Base-by-base conservation (phyloP, 2,888 invertebrate genomes). In the Rhaphigaster nebulosa region DNA sequence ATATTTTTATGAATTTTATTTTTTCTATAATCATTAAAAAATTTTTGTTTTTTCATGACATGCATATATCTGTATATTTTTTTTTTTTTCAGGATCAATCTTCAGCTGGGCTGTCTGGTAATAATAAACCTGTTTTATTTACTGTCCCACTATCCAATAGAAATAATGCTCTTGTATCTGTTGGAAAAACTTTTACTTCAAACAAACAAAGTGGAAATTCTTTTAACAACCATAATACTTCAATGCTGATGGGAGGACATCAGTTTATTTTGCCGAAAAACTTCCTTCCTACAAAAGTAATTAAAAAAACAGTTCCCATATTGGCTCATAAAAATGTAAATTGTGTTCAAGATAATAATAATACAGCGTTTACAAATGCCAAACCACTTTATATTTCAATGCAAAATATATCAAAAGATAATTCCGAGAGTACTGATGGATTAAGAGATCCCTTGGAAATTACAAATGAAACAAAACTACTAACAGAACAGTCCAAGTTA, bases 261-360 rank as follows among this genome's bases (percentile, higher is more conserved):
- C 80, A 41, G 12, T 80, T 80, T 3, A 5, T 80, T 45, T 38
- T 80, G 41, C 80, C 80, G 4, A 80, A 80, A 80, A 26, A 41
- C 6, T 80, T 80, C 23, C 80, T 2, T 13, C 80, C 80, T 41
- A 80, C 80, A 80, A 80, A 80, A 80, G 41, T 80, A 80, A 80
- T 80, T 23, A 80, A 80, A 80, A 80, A 80, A 80, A 41, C 80
- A 80, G 80, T 80, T 80, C 80, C 80, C 38, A 26, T 80, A 23
- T 41, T 80, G 41, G 41, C 80, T 41, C 38, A 38, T 45, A 80
- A 80, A 80, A 80, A 80, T 41, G 10, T 41, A 41, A 45, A 4
- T 80, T 80, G 80, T 26, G 4, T 41, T 80, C 80, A 80, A 80
- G 80, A 80, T 20, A 80, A 26, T 10, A 80, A 80, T 80, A 41